Evolutionary conservation across 1,140 invertebrate genomes (phyloP), one percentile per base, ranked within the genome.

Genomic region (Drosophila sucinea): DNA sequence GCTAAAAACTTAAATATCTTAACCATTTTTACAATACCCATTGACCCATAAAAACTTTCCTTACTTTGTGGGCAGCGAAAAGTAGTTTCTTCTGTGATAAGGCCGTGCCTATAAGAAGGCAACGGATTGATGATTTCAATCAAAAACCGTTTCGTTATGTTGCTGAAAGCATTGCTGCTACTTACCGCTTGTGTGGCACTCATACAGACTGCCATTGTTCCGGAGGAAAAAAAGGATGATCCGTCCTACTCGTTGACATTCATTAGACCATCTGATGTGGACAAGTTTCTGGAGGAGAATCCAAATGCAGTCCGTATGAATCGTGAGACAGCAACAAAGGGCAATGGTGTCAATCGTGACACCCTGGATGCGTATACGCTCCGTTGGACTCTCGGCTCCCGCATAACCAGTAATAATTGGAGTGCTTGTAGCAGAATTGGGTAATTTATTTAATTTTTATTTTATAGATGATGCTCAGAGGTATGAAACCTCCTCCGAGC

Each of bases 161-260:
- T 60, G 60, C 27, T 69, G n/a, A 73, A 70, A 60, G 30, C 60
- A 54, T 33, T 73, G 38, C 29, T 73, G 3, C 7, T 73, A 32
- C 4, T 73, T 27, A 27, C 44, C 44, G 30, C 54, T 27, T 69
- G 54, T 27, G 25, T 64, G 29, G 56, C 30, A 2, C 35, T 64
- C 1, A 64, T 55, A 17, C 57, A 54, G 51, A 41, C 35, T 47
- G 29, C 60, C 4, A 44, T 29, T 5, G 30, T 65, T 25, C 54
- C 60, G 29, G 23, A 57, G 23, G 41, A 29, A 7, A 40, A 44
- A 6, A 8, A 61, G 3, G 51, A 29, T 7, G 8, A 3, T 47
- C 17, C 11, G n/a, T 29, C 4, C 33, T 3, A 4, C 35, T 60
- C 7, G 33, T 47, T 51, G 35, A 23, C 17, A 58, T 58, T 58